A percentile compares a stretch with the other conserved stretches of the same genome.
phyloP scores from a whole-genome alignment of 2,113 vertebrate species.

The Sinocyclocheilus anshuiensis region DNA sequence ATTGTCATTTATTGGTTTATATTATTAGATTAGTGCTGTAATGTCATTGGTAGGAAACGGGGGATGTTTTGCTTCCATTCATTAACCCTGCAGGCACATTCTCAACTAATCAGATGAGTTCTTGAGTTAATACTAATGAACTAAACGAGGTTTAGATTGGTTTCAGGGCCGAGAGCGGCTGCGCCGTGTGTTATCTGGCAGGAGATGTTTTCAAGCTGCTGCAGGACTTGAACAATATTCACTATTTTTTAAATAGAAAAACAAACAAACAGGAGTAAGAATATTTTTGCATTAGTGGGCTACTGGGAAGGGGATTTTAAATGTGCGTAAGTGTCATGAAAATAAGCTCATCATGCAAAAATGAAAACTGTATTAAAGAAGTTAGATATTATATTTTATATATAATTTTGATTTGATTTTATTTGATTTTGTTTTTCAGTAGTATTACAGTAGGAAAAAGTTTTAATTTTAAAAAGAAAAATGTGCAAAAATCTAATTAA shows the following conservation, averaged over 20 bases:
- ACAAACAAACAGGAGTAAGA: not conserved
- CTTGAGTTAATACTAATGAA: conserved; percentile 45
- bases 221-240: not conserved
- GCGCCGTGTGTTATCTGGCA: not conserved
- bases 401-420: no score
- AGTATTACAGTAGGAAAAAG: no score
- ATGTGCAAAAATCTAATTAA: no score
- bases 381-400: no score
- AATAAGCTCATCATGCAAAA: not conserved
- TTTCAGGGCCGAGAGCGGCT: not conserved
- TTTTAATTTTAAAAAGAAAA: no score
- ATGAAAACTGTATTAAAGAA: not conserved
- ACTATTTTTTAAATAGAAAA: not conserved
- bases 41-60: conserved; percentile 37
- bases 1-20: conserved; percentile 45
- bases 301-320: not conserved
- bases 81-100: conserved; percentile 46
- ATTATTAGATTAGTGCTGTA: conserved; percentile 50
- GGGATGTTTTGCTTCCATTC: conserved; percentile 46
- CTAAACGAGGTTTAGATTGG: conserved; percentile 29
- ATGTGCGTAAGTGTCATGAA: not conserved
- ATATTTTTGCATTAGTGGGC: not conserved
- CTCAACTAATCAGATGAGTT: conserved; percentile 40
- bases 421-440: no score
- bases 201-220: conserved; percentile 8